phyloP scores from a whole-genome alignment of 2,888 invertebrate genomes.

The Calliopum simillimum region DNA sequence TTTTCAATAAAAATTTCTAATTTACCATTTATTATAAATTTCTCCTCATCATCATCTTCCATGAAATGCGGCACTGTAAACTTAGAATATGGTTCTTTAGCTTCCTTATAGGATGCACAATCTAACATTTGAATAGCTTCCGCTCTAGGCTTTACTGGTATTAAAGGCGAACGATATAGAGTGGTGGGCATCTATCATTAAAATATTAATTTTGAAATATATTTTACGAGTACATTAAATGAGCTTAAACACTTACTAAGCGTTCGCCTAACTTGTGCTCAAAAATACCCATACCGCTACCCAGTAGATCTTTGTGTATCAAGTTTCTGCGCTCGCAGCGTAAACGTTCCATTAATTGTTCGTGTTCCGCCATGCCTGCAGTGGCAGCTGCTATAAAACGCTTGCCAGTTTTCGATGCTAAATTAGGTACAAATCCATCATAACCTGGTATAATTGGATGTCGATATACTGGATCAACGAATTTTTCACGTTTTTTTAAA shows the following conservation, averaged over 20 bases:
- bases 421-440: conserved; percentile 75
- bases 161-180: conserved; percentile 77
- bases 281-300: conserved; percentile 55
- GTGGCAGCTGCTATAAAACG: conserved; percentile 79
- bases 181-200: conserved; percentile 73
- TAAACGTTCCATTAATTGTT: conserved; percentile 72
- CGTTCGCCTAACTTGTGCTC: conserved; percentile 59
- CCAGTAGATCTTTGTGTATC: conserved; percentile 56
- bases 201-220: not conserved
- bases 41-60: conserved; percentile 59
- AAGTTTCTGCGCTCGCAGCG: conserved; percentile 68
- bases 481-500: conserved; percentile 74
- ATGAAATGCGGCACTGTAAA: conserved; percentile 63
- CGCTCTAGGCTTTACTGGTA: conserved; percentile 76
- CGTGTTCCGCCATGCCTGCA: conserved; percentile 80
- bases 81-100: conserved; percentile 58
- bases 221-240: not conserved
- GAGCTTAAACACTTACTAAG: conserved; percentile 47
- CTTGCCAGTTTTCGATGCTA: conserved; percentile 77
- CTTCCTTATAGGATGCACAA: conserved; percentile 69
- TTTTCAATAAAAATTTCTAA: not conserved
- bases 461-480: conserved; percentile 77
- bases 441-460: conserved; percentile 82
- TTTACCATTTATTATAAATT: conserved; percentile 61
- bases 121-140: conserved; percentile 74